Evolutionary conservation across 2,113 vertebrate species (phyloP).

Genomic region (Passer domesticus): DNA sequence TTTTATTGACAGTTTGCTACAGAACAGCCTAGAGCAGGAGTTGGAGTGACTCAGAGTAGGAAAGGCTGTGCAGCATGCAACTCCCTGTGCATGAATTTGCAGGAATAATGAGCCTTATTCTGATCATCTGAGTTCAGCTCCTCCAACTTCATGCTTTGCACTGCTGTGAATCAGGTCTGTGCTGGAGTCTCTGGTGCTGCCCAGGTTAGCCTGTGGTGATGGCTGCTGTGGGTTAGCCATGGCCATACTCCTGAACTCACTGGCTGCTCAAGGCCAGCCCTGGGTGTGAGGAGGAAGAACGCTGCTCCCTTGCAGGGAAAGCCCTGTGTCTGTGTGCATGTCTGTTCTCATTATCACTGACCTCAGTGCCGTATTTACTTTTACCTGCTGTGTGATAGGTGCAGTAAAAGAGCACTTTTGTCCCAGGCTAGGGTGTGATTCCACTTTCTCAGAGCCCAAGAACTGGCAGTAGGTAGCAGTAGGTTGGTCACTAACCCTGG

Average conservation of each 20-base stretch:
- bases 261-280: background rate
- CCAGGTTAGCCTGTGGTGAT: background rate
- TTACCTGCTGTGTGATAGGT: background rate
- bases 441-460: background rate
- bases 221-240: background rate
- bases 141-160: background rate
- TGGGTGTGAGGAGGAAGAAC: background rate
- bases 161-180: background rate
- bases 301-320: background rate
- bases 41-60: conserved; percentile 36
- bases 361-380: background rate
- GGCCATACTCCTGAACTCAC: background rate
- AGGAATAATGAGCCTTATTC: background rate
- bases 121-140: background rate
- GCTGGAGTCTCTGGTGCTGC: background rate
- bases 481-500: background rate
- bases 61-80: background rate
- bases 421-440: background rate
- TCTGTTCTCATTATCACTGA: background rate
- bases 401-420: background rate
- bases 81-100: background rate
- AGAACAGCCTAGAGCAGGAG: conserved; percentile 28
- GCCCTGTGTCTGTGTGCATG: background rate
- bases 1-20: conserved; percentile 46
- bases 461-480: background rate